Evolutionary conservation across 2,113 vertebrate species (phyloP).

Genomic region (Mixornis gularis): DNA sequence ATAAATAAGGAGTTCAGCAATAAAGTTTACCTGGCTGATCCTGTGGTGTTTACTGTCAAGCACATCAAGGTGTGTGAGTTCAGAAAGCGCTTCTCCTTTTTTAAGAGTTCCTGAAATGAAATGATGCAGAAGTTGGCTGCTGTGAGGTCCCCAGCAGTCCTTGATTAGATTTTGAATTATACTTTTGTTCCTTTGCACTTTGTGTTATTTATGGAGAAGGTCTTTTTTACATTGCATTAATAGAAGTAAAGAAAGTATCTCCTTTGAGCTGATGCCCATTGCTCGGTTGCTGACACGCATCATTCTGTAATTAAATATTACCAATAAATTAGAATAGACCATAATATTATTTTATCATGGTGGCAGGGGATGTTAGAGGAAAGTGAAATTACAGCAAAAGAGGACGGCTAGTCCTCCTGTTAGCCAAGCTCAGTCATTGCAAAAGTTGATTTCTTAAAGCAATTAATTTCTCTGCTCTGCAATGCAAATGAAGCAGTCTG

Average conservation of each 20-base stretch:
- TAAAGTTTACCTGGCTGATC: conserved; percentile 95
- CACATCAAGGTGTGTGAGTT: conserved; percentile 87
- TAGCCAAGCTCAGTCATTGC: conserved; percentile 18
- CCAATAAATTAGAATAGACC: conserved; percentile 14
- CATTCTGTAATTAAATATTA: conserved; percentile 50
- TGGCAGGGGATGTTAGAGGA: not conserved
- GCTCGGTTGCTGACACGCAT: conserved; percentile 24
- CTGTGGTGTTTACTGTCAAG: conserved; percentile 91
- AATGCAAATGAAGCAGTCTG: conserved; percentile 38
- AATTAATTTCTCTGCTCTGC: conserved; percentile 49
- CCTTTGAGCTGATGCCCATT: conserved; percentile 8
- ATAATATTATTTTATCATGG: conserved; percentile 37
- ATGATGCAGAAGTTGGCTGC: not conserved
- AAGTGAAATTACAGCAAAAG: conserved; percentile 17
- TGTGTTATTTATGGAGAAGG: conserved; percentile 28
- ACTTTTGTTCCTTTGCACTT: conserved; percentile 12
- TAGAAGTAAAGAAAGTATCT: conserved; percentile 1
- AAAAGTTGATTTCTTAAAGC: conserved; percentile 36
- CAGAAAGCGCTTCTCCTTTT: not conserved
- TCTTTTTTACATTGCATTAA: not conserved
- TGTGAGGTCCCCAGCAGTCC: not conserved
- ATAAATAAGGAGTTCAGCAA: conserved; percentile 97
- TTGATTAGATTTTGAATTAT: conserved; percentile 50
- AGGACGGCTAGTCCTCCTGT: conserved; percentile 28
- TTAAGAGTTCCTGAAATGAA: not conserved